Conservation (phyloP, 2,888 invertebrate genomes). For the Tiliacea aurago region DNA sequence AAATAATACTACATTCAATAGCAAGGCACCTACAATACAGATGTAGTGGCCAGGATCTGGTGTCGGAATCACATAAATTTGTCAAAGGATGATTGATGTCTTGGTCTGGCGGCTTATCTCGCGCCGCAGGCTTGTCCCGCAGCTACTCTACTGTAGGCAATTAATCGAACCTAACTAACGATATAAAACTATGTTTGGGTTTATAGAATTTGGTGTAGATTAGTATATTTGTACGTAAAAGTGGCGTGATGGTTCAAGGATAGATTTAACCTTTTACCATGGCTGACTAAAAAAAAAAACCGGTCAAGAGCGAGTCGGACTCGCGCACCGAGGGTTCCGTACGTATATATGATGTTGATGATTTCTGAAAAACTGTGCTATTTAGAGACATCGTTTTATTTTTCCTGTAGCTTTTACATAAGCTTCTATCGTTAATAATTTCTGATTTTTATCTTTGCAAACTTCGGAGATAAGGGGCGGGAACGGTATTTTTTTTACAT, state of each 20-base stretch:
- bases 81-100: slow-evolving; percentile 79
- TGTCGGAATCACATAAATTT: slow-evolving; percentile 78
- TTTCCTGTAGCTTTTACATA: too few relatives aligned
- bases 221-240: neutral
- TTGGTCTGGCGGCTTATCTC: slow-evolving; percentile 73
- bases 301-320: too few relatives aligned
- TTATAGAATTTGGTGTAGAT: neutral
- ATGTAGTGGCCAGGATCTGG: slow-evolving; percentile 56
- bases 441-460: too few relatives aligned
- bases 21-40: slow-evolving; percentile 8
- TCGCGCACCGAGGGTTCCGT: too few relatives aligned
- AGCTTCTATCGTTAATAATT: too few relatives aligned
- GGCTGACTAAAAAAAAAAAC: neutral
- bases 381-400: too few relatives aligned
- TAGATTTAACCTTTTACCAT: neutral
- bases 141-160: slow-evolving; percentile 52
- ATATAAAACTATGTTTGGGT: slow-evolving; percentile 29
- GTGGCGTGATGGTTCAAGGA: neutral
- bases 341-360: too few relatives aligned
- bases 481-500: too few relatives aligned
- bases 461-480: too few relatives aligned
- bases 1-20: neutral
- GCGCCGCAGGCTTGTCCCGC: slow-evolving; percentile 68
- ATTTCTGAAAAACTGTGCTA: too few relatives aligned
- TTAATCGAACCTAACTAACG: slow-evolving; percentile 62